Conservation (phyloP, 2,797 vertebrate species). For the Chaetodon trifasciatus region DNA sequence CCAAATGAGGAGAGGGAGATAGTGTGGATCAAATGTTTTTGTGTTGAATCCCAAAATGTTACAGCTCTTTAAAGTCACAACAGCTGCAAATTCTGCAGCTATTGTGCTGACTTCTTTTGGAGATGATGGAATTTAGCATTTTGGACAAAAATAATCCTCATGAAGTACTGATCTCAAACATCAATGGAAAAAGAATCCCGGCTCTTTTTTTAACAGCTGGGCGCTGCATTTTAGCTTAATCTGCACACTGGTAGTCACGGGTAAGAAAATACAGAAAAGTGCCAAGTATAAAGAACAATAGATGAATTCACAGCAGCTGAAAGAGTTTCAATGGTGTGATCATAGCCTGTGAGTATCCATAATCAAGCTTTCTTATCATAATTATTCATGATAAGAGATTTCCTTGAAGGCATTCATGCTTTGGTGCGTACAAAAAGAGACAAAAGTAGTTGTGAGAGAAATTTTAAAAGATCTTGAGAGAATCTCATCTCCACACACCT, state of each 20-base stretch:
- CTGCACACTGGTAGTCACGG: constrained; percentile 35
- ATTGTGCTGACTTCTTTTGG: constrained; percentile 66
- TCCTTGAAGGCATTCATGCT: not conserved
- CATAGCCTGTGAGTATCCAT: not conserved
- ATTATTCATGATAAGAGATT: not conserved
- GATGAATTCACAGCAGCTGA: not conserved
- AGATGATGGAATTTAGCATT: constrained; percentile 67
- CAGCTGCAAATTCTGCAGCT: constrained; percentile 54
- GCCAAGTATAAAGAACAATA: constrained; percentile 24
- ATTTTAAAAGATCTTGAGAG: not conserved
- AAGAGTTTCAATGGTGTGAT: constrained; percentile 15
- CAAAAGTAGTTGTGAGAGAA: not conserved
- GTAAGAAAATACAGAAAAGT: constrained; percentile 27
- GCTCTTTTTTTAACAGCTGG: constrained; percentile 38
- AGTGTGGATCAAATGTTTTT: constrained; percentile 70
- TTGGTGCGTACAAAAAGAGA: not conserved
- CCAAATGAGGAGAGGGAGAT: constrained; percentile 71
- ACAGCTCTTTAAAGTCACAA: constrained; percentile 69
- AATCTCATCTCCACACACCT: not conserved
- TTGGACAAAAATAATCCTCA: constrained; percentile 59
- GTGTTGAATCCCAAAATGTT: constrained; percentile 65
- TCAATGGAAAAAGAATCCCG: constrained; percentile 41
- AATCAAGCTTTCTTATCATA: constrained; percentile 5
- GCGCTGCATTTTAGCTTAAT: constrained; percentile 40
- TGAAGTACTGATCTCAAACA: constrained; percentile 59